Evolutionary conservation across 2,113 vertebrate genomes (phyloP).

Genomic region (Diadophis punctatus): DNA sequence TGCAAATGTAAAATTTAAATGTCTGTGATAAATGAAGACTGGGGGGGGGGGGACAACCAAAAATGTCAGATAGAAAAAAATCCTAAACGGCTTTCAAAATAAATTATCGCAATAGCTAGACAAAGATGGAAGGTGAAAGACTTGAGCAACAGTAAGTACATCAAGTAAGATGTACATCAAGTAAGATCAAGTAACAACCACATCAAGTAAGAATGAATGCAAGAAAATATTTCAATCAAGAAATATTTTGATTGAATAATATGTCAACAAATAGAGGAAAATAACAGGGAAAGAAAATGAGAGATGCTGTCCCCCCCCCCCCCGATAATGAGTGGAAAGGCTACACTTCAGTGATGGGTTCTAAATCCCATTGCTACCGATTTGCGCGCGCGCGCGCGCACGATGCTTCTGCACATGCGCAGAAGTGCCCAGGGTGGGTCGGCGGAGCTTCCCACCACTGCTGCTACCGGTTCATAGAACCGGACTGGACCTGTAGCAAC

Average conservation of each 20-base stretch:
- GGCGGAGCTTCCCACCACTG: no score
- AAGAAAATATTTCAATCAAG: neutral
- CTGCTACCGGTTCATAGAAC: no score
- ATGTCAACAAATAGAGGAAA: neutral
- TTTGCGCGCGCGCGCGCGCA: no score
- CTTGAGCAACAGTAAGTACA: neutral
- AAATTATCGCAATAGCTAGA: neutral
- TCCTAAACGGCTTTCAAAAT: neutral
- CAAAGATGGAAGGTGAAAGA: neutral
- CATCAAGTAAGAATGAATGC: neutral
- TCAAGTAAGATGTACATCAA: no score
- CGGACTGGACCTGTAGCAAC: no score
- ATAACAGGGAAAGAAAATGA: neutral
- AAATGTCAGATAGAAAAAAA: neutral
- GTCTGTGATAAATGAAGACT: neutral
- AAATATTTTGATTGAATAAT: no score
- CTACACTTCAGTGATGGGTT: no score
- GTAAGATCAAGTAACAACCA: no score
- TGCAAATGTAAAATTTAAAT: neutral
- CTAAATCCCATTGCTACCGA: no score
- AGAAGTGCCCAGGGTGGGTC: no score
- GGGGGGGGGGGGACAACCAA: neutral
- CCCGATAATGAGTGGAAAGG: neutral
- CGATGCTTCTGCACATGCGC: no score
- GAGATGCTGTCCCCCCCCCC: neutral